These are phyloP conservation scores for Brachymystax lenok DNA, from an alignment of 2,797 vertebrate genomes.

Conservation along the genomic window DNA sequence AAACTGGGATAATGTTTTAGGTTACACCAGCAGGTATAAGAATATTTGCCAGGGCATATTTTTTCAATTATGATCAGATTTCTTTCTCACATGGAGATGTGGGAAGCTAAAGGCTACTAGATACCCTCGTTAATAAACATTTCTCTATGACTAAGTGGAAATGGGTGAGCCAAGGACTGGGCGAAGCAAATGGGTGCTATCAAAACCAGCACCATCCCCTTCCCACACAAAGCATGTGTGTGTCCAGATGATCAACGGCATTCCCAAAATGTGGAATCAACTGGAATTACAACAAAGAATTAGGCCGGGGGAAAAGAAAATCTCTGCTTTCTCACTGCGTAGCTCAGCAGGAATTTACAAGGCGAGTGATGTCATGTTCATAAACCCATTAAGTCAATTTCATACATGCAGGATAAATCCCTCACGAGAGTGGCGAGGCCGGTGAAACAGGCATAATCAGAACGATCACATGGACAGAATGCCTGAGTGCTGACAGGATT, in stretches of 20 bases:
- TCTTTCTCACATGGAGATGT: too few relatives aligned
- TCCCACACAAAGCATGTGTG: neutral
- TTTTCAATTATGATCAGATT: too few relatives aligned
- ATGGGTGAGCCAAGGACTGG: slow-evolving; percentile 50
- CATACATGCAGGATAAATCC: slow-evolving; percentile 38
- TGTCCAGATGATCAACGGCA: slow-evolving; percentile 28
- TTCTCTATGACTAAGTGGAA: slow-evolving; percentile 52
- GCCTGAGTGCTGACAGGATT: slow-evolving; percentile 14
- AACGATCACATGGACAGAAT: slow-evolving; percentile 18
- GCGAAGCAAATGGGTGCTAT: slow-evolving; percentile 40
- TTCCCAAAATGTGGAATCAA: slow-evolving; percentile 23
- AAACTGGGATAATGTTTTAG: too few relatives aligned
- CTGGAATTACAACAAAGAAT: neutral
- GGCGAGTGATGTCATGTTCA: slow-evolving; percentile 52
- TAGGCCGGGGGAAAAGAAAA: neutral
- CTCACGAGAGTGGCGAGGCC: slow-evolving; percentile 29
- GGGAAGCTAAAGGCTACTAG: too few relatives aligned
- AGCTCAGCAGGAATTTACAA: slow-evolving; percentile 58
- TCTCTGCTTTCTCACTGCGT: slow-evolving; percentile 23
- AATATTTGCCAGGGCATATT: too few relatives aligned
- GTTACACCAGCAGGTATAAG: too few relatives aligned
- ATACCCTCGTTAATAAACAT: neutral
- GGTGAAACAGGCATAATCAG: neutral
- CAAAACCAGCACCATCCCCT: slow-evolving; percentile 9
- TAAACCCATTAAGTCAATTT: slow-evolving; percentile 48